A percentile compares a stretch with the other conserved stretches of the same genome.
phyloP scores from a whole-genome alignment of 2,888 invertebrate species.

The Neocrepidodera transversa region DNA sequence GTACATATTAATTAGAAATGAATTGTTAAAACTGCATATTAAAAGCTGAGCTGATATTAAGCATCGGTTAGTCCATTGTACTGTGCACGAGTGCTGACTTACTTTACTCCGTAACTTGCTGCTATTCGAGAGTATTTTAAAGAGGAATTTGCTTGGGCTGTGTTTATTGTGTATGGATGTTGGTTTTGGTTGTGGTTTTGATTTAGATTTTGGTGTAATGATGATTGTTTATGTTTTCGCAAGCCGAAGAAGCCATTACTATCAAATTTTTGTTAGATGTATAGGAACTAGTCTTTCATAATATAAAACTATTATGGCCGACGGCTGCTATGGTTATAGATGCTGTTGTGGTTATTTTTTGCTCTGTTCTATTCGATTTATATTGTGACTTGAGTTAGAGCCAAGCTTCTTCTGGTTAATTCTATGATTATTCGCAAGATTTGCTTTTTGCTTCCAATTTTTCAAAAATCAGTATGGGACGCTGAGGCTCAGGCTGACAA shows the following conservation, averaged over 20 bases:
- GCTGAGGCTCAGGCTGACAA: constrained; percentile 31
- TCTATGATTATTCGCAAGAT: constrained; percentile 35
- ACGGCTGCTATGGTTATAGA: not conserved
- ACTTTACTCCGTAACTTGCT: constrained; percentile 54
- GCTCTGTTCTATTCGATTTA: not conserved
- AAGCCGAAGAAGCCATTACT: constrained; percentile 23
- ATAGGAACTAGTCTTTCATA: not conserved
- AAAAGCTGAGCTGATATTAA: constrained; percentile 63
- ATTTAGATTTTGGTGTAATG: constrained; percentile 1
- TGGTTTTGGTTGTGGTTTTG: constrained; percentile 11
- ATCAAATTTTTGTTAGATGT: constrained; percentile 10
- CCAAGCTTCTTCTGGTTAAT: constrained; percentile 33
- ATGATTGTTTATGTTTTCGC: constrained; percentile 20
- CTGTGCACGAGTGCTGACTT: constrained; percentile 62
- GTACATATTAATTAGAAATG: constrained; percentile 58
- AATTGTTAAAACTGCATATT: constrained; percentile 60
- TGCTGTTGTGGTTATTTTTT: constrained; percentile 29
- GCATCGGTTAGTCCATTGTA: constrained; percentile 62
- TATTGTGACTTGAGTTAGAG: constrained; percentile 14
- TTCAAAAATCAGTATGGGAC: constrained; percentile 20
- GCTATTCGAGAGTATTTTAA: constrained; percentile 32
- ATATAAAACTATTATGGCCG: constrained; percentile 6
- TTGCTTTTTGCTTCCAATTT: constrained; percentile 26
- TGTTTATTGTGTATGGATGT: constrained; percentile 22
- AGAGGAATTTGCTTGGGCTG: constrained; percentile 29